Conservation (phyloP, 1,140 invertebrate genomes). For the Drosophila trapezifrons region DNA sequence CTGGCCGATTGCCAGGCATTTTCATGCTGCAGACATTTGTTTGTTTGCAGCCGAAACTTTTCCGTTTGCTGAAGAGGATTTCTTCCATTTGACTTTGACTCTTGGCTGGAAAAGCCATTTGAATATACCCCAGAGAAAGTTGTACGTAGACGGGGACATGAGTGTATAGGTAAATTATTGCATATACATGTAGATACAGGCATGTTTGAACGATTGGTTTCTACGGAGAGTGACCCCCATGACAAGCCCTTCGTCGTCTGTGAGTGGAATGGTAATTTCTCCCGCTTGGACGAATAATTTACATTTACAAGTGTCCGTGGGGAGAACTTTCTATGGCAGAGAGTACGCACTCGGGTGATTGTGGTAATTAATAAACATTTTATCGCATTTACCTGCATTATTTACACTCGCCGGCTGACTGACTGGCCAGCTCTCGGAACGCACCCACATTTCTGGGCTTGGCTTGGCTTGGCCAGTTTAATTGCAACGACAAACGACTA, state of each 20-base stretch:
- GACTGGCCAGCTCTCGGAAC: not conserved
- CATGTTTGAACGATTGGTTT: conserved; percentile 37
- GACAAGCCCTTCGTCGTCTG: conserved; percentile 66
- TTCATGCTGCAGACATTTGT: conserved; percentile 10
- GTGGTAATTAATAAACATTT: conserved; percentile 69
- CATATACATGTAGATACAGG: conserved; percentile 19
- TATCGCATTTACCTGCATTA: conserved; percentile 55
- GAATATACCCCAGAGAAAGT: conserved; percentile 25
- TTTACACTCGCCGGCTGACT: conserved; percentile 37
- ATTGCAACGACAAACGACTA: conserved; percentile 45
- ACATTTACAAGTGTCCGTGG: conserved; percentile 28
- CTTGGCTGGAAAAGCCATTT: conserved; percentile 36
- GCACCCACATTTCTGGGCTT: conserved; percentile 34
- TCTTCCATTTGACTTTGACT: conserved; percentile 63
- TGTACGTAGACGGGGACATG: conserved; percentile 6
- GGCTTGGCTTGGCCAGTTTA: conserved; percentile 52
- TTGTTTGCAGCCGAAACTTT: conserved; percentile 40
- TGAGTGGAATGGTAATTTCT: conserved; percentile 70
- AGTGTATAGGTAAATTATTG: conserved; percentile 8
- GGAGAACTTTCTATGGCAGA: conserved; percentile 63
- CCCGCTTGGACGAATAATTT: conserved; percentile 39
- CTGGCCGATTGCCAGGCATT: conserved; percentile 32
- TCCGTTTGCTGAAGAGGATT: conserved; percentile 29
- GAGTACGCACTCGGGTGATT: conserved; percentile 35
- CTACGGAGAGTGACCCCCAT: conserved; percentile 22